These are phyloP conservation scores for Abrostola tripartita DNA, from an alignment of 2,888 invertebrate species.

Conservation along the genomic window DNA sequence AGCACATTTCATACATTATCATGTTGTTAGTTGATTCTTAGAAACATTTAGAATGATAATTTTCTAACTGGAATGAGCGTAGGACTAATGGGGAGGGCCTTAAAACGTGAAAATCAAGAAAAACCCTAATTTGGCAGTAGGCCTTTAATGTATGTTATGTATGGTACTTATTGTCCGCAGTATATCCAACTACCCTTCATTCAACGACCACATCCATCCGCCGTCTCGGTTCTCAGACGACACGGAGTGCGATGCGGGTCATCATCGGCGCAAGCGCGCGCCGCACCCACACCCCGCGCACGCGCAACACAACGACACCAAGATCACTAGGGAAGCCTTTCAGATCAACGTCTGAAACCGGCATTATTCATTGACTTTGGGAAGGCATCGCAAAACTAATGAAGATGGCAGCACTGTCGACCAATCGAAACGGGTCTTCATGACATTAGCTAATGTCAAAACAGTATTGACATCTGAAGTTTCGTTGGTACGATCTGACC, in stretches of 20 bases:
- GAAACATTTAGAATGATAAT: too few relatives aligned
- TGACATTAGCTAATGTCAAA: slow-evolving; percentile 4
- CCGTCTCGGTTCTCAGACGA: slow-evolving; percentile 95
- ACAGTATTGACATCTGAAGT: neutral
- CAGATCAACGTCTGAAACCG: slow-evolving; percentile 92
- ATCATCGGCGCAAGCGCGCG: slow-evolving; percentile 79
- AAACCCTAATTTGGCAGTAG: neutral
- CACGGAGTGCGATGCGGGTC: slow-evolving; percentile 88
- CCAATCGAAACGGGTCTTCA: slow-evolving; percentile 20
- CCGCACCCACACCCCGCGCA: slow-evolving; percentile 65
- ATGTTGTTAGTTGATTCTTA: neutral
- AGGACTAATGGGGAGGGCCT: too few relatives aligned
- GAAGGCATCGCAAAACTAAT: slow-evolving; percentile 22
- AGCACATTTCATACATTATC: neutral
- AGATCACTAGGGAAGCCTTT: slow-evolving; percentile 91
- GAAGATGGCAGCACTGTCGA: slow-evolving; percentile 29
- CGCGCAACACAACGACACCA: slow-evolving; percentile 74
- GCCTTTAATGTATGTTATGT: slow-evolving; percentile 5
- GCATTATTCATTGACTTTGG: neutral
- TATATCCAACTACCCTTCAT: slow-evolving; percentile 93
- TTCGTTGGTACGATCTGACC: neutral
- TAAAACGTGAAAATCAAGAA: neutral
- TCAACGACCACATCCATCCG: slow-evolving; percentile 95
- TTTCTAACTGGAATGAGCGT: too few relatives aligned
- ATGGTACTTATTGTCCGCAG: slow-evolving; percentile 71